These are phyloP conservation scores for Oryzias melastigma DNA, from an alignment of 2,113 vertebrate genomes.

Conservation along the genomic window DNA sequence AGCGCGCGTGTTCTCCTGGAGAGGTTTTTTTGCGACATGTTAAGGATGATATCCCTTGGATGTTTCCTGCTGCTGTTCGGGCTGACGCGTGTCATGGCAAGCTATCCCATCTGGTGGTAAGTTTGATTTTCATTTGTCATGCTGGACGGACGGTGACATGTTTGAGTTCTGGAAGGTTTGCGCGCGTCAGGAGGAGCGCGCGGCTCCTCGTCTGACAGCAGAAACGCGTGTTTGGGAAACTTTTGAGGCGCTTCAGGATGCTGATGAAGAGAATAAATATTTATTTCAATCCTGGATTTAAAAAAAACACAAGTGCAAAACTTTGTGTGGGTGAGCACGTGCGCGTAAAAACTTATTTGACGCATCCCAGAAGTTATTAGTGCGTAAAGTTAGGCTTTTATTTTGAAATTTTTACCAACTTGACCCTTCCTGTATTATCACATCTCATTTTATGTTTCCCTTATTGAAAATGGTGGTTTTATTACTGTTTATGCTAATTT, in stretches of 20 bases:
- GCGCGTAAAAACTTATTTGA: neutral
- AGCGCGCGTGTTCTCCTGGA: slow-evolving; percentile 71
- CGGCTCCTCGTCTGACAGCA: slow-evolving; percentile 11
- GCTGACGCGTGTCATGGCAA: slow-evolving; percentile 83
- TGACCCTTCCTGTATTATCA: neutral
- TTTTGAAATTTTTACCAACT: neutral
- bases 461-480: too few species aligned
- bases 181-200: neutral
- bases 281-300: neutral
- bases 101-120: slow-evolving; percentile 95
- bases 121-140: slow-evolving; percentile 63
- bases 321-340: slow-evolving; percentile 8
- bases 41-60: slow-evolving; percentile 86
- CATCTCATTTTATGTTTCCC: too few species aligned
- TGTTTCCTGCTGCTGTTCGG: slow-evolving; percentile 86
- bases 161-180: neutral
- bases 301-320: slow-evolving; percentile 53
- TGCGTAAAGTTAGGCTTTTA: neutral
- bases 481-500: too few species aligned
- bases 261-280: too few species aligned
- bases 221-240: neutral
- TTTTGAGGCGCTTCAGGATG: too few species aligned
- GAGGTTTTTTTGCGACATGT: slow-evolving; percentile 74
- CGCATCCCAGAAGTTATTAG: too few species aligned
- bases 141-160: neutral